These are phyloP conservation scores for Pangasius mekongensis DNA, from an alignment of 2,797 vertebrate species.

Conservation along the genomic window DNA sequence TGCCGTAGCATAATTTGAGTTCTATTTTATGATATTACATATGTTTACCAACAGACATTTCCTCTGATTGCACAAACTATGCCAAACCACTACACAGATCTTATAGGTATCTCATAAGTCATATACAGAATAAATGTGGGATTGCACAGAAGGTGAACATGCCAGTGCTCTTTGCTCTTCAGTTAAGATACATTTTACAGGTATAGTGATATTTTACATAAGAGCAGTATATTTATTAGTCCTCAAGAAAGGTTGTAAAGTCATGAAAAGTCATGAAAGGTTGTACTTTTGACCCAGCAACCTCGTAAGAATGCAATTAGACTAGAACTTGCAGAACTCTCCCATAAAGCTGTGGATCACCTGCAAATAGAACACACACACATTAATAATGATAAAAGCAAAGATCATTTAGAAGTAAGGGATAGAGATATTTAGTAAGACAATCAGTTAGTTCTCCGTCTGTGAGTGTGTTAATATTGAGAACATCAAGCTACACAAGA, in stretches of 20 bases:
- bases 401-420: constrained; percentile 73
- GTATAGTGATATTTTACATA: neutral
- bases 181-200: neutral
- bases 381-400: constrained; percentile 75
- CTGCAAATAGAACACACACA: constrained; percentile 70
- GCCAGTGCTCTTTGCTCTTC: neutral
- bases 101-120: neutral
- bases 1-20: neutral
- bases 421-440: constrained; percentile 76
- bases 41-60: neutral
- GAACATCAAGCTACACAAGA: constrained; percentile 74
- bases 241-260: neutral
- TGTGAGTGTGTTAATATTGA: constrained; percentile 78
- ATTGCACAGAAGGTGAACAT: neutral
- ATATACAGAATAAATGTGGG: neutral
- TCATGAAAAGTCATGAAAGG: too few species aligned
- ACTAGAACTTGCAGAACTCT: neutral
- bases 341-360: constrained; percentile 30
- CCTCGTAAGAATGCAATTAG: constrained; percentile 9
- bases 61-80: neutral
- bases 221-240: constrained; percentile 3
- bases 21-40: neutral
- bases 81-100: neutral
- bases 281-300: neutral
- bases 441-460: constrained; percentile 75